Conservation (phyloP, 2,113 vertebrate species). For the Piprites chloris region DNA sequence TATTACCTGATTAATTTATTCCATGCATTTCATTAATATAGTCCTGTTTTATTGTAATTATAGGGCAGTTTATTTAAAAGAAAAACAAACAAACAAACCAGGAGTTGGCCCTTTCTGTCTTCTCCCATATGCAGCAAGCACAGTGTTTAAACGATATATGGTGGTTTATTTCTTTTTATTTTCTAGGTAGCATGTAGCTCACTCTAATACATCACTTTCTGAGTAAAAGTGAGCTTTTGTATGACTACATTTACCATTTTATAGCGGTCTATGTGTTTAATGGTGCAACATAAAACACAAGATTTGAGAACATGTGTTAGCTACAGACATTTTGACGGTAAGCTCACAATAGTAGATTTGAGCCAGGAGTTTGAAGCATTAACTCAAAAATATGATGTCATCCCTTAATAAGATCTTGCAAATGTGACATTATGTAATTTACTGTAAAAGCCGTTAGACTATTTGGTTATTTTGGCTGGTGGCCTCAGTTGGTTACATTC, state of each 20-base stretch:
- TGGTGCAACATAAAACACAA: background rate
- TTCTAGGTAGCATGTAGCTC: background rate
- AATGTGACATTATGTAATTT: conserved; percentile 4
- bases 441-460: conserved; percentile 16
- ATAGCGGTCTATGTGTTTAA: background rate
- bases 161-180: background rate
- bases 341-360: background rate
- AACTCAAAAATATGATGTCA: conserved; percentile 16
- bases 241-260: background rate
- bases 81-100: background rate
- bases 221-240: background rate
- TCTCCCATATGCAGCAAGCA: background rate
- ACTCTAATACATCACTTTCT: background rate
- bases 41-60: background rate
- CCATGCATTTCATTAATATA: background rate
- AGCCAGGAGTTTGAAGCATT: background rate
- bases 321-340: background rate
- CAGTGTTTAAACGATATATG: background rate
- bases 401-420: background rate
- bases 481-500: background rate
- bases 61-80: background rate
- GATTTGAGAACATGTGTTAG: background rate
- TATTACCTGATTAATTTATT: background rate
- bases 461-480: conserved; percentile 41
- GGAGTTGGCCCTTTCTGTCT: background rate